phyloP scores from a whole-genome alignment of 1,140 invertebrate genomes.

The Spodoptera frugiperda region DNA sequence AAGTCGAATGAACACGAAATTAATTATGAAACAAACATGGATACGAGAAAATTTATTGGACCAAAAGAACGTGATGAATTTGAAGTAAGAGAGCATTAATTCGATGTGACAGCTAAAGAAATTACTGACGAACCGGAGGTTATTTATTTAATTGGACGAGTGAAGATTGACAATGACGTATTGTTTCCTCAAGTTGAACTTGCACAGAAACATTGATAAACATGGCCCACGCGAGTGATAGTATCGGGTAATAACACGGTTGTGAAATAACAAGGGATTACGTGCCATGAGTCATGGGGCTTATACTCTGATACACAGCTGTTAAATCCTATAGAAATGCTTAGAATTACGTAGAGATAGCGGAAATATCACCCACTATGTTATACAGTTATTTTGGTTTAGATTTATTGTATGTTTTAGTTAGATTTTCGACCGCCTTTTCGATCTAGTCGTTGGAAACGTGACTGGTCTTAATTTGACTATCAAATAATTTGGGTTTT shows the following conservation, averaged over 20 bases:
- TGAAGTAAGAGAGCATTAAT: slow-evolving; percentile 48
- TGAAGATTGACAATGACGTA: slow-evolving; percentile 79
- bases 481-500: no score
- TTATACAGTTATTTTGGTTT: no score
- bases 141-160: slow-evolving; percentile 72
- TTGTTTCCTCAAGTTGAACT: slow-evolving; percentile 68
- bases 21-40: slow-evolving; percentile 33
- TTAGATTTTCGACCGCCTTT: no score
- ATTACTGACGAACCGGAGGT: slow-evolving; percentile 49
- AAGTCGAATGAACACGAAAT: slow-evolving; percentile 5
- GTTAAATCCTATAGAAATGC: slow-evolving; percentile 9
- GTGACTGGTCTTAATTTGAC: no score
- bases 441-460: no score
- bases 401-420: no score
- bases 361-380: neutral
- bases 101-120: slow-evolving; percentile 43
- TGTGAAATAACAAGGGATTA: slow-evolving; percentile 54
- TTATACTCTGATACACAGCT: slow-evolving; percentile 30
- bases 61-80: slow-evolving; percentile 44
- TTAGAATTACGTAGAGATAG: neutral
- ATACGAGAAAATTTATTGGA: slow-evolving; percentile 32
- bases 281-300: slow-evolving; percentile 46
- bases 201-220: slow-evolving; percentile 55
- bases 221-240: slow-evolving; percentile 62
- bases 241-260: slow-evolving; percentile 63